phyloP scores from a whole-genome alignment of 2,888 invertebrate species.

The Campoplex capitator region DNA sequence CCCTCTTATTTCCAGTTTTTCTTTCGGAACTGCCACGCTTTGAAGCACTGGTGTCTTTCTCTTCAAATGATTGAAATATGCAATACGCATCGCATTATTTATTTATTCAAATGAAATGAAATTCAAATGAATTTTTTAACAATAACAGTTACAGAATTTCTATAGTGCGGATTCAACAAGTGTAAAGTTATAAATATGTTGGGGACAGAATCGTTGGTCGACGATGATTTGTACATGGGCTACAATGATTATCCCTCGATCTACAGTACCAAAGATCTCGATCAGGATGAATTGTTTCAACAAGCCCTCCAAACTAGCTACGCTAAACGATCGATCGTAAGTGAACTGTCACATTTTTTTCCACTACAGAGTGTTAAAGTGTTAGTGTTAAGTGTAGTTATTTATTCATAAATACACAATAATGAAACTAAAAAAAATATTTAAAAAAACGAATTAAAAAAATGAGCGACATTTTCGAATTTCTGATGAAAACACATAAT shows the following conservation, averaged over 20 bases:
- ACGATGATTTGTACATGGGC: slow-evolving; percentile 89
- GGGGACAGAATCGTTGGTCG: slow-evolving; percentile 80
- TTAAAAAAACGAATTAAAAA: too few species aligned
- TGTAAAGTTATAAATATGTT: slow-evolving; percentile 29
- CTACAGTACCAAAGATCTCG: slow-evolving; percentile 88
- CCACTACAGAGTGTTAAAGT: too few species aligned
- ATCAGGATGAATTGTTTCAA: slow-evolving; percentile 91
- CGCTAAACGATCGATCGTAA: slow-evolving; percentile 89
- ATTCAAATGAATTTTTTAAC: not conserved
- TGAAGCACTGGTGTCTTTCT: not conserved
- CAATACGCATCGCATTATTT: not conserved
- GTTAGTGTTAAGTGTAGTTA: too few species aligned
- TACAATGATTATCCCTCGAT: slow-evolving; percentile 89
- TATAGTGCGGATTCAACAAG: not conserved
- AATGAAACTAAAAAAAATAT: too few species aligned
- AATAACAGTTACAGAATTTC: not conserved
- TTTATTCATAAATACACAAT: too few species aligned
- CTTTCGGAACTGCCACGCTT: not conserved
- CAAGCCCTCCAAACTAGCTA: slow-evolving; percentile 91
- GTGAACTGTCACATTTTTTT: slow-evolving; percentile 70
- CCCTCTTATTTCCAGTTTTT: not conserved
- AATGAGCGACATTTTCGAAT: too few species aligned
- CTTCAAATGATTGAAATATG: not conserved
- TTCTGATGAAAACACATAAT: too few species aligned
- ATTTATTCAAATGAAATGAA: not conserved